Percentiles rank a stretch among this genome's conserved stretches.
Evolutionary conservation across 64 coral and sea anemone species (phyloP).

Genomic region (Pocillopora verrucosa): DNA sequence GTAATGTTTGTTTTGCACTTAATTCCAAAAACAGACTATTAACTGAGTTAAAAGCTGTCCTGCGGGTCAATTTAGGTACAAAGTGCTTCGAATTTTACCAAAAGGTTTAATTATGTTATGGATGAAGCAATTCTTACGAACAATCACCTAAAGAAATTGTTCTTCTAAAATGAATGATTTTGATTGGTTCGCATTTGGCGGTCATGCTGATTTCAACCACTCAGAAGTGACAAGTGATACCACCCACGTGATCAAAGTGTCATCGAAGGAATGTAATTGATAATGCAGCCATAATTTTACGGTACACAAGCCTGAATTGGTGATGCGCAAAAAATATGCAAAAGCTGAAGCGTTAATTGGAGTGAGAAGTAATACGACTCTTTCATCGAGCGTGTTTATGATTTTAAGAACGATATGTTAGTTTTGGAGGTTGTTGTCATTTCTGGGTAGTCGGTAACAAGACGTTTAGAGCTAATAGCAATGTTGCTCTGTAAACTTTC

Average conservation of each 20-base stretch:
- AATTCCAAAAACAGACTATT: neutral
- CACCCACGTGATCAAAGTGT: constrained; percentile 23
- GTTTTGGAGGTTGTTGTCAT: neutral
- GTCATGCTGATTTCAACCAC: constrained; percentile 44
- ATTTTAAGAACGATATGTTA: neutral
- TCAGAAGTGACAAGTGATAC: neutral
- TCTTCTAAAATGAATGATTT: neutral
- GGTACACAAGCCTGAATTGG: neutral
- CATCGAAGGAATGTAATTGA: constrained; percentile 40
- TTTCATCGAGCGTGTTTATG: neutral
- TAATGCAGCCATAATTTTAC: neutral
- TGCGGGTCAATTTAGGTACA: neutral
- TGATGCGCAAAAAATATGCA: neutral
- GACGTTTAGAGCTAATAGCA: neutral
- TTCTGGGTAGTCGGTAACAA: neutral
- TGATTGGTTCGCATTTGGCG: constrained; percentile 27
- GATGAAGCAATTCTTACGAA: neutral
- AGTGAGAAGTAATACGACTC: neutral
- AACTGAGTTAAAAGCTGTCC: neutral
- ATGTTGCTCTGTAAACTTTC: constrained; percentile 19
- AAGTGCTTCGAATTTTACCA: neutral
- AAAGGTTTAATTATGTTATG: neutral
- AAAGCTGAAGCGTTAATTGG: constrained; percentile 1
- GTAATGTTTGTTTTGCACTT: constrained; percentile 18
- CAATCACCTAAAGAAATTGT: neutral